Conservation (phyloP, 2,888 invertebrate species). For the Ellobium chinense region DNA sequence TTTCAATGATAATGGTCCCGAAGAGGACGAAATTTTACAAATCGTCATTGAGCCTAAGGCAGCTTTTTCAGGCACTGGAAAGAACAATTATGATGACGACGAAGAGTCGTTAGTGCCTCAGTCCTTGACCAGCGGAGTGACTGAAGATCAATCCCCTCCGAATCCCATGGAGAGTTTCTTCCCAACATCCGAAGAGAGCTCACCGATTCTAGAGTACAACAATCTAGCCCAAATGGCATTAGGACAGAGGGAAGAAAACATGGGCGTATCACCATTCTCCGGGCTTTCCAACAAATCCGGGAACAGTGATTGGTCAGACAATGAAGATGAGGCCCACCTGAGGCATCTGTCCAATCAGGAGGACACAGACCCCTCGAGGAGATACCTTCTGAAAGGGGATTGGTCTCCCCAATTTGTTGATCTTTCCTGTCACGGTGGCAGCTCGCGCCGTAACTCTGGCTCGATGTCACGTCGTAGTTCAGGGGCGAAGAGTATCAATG, state of each 20-base stretch:
- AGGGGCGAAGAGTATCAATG: too few species aligned
- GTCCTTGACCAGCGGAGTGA: neutral
- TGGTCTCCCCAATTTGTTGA: slow-evolving; percentile 40
- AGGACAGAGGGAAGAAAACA: neutral
- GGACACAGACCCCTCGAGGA: neutral
- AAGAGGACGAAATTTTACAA: slow-evolving; percentile 36
- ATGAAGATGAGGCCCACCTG: neutral
- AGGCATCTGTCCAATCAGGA: neutral
- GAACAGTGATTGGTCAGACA: slow-evolving; percentile 45
- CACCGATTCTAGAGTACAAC: neutral
- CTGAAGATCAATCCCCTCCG: neutral
- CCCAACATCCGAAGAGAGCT: neutral
- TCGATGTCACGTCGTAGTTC: too few species aligned
- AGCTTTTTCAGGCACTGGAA: neutral
- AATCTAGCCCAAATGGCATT: neutral
- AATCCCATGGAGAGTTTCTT: neutral
- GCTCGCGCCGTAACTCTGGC: neutral
- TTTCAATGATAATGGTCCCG: neutral
- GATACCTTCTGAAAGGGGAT: slow-evolving; percentile 11
- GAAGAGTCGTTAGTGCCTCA: neutral
- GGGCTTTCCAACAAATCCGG: slow-evolving; percentile 21
- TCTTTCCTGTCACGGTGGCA: neutral
- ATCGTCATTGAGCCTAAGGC: slow-evolving; percentile 4
- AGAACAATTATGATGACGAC: neutral
- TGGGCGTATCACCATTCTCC: slow-evolving; percentile 12